Conservation (phyloP, 2,797 vertebrate genomes). For the Oreonectes daqikongensis region DNA sequence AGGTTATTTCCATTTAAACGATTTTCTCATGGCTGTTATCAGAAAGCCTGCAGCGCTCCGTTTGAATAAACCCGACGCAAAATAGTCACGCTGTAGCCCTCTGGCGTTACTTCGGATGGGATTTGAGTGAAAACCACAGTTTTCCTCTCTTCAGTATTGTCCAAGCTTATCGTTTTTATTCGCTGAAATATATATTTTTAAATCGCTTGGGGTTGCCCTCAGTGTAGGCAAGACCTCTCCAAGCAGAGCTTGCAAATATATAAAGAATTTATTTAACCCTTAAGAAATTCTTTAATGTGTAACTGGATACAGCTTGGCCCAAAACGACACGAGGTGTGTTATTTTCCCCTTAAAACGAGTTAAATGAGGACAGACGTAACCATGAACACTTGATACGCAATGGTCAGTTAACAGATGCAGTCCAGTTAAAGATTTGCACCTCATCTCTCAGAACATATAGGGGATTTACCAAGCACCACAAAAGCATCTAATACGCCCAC, state of each 20-base stretch:
- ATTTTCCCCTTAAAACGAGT: not conserved
- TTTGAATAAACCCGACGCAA: conserved; percentile 20
- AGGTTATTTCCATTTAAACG: not conserved
- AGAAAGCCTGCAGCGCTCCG: not conserved
- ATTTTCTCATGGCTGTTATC: conserved; percentile 22
- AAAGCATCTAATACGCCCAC: conserved; percentile 23
- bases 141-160: not conserved
- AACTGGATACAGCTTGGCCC: not conserved
- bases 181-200: not conserved
- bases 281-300: not conserved
- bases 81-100: conserved; percentile 25
- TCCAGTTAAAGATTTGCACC: conserved; percentile 18
- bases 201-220: not conserved
- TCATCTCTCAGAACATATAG: conserved; percentile 9
- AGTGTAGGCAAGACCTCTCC: not conserved
- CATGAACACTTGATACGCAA: conserved; percentile 9
- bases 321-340: not conserved
- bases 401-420: conserved; percentile 38
- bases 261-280: not conserved
- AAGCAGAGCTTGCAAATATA: not conserved
- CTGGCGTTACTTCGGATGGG: conserved; percentile 25
- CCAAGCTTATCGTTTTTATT: not conserved
- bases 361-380: not conserved
- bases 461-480: conserved; percentile 15
- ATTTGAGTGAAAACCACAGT: conserved; percentile 11